Evolutionary conservation across 2,888 invertebrate genomes (phyloP), one percentile per base, ranked within the genome.

Genomic region (Auanema freiburgensis): DNA sequence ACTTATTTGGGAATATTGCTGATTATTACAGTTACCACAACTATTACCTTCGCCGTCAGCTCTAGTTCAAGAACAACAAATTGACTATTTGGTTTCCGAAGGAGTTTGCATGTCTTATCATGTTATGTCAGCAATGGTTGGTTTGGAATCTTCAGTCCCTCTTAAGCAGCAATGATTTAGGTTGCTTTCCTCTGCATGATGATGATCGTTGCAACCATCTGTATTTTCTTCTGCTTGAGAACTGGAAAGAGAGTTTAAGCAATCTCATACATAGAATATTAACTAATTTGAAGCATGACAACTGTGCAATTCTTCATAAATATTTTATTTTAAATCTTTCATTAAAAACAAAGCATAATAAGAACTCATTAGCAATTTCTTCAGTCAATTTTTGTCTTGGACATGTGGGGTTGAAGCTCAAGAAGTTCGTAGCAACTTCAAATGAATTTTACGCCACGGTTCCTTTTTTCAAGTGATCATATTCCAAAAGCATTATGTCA

Each of bases 391-490:
- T n/a, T n/a, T n/a, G n/a, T n/a, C n/a, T n/a, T n/a, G n/a, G n/a
- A n/a, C n/a, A n/a, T n/a, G n/a, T n/a, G n/a, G n/a, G n/a, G n/a
- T n/a, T n/a, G n/a, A n/a, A n/a, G n/a, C n/a, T n/a, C n/a, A n/a
- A n/a, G n/a, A n/a, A n/a, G n/a, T n/a, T n/a, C n/a, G n/a, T n/a
- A n/a, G n/a, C n/a, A n/a, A n/a, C n/a, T n/a, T n/a, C n/a, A n/a
- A n/a, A n/a, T n/a, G n/a, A n/a, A n/a, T n/a, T n/a, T n/a, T n/a
- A n/a, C n/a, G n/a, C n/a, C n/a, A n/a, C n/a, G n/a, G n/a, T n/a
- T n/a, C n/a, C n/a, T n/a, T n/a, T n/a, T 24, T 66, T 70, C 11
- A 70, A 46, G 42, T 72, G 66, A 46, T 69, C 72, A 42, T 61
- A 67, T 16, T 72, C 72, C 14, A 60, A 60, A 10, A 72, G 63